These are phyloP conservation scores for Brenthis daphne DNA, from an alignment of 2,888 invertebrate genomes.

Conservation along the genomic window DNA sequence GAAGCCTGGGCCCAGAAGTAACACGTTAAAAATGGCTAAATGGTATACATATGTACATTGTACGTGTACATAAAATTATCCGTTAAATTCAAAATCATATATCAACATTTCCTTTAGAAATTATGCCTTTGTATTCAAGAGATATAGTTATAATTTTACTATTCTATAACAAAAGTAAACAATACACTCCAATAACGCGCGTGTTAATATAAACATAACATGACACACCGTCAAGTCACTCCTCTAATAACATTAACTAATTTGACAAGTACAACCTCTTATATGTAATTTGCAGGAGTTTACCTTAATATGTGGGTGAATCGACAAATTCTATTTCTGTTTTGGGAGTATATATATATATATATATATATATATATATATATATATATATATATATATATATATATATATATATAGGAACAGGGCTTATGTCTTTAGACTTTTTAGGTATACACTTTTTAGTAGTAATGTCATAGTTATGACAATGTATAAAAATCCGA, in stretches of 20 bases:
- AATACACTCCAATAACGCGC: background rate
- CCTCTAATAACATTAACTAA: constrained; percentile 15
- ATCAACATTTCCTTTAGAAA: too few relatives aligned
- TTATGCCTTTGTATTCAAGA: too few relatives aligned
- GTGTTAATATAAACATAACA: background rate
- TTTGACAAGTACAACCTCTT: constrained; percentile 12
- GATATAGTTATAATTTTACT: background rate
- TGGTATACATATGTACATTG: too few relatives aligned
- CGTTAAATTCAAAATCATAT: too few relatives aligned
- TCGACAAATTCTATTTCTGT: background rate
- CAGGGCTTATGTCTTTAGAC: background rate
- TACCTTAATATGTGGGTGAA: constrained; percentile 6
- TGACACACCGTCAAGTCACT: constrained; percentile 7
- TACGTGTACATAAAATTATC: too few relatives aligned
- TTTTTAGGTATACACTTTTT: background rate
- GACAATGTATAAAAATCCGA: too few relatives aligned
- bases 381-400: background rate
- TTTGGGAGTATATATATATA: background rate
- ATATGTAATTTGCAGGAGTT: background rate
- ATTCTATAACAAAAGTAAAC: background rate
- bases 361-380: background rate
- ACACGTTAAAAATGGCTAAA: too few relatives aligned
- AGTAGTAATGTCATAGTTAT: too few relatives aligned
- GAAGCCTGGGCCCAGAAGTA: too few relatives aligned
- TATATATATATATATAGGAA: background rate